Percentiles rank a stretch among this genome's conserved stretches.
These are phyloP conservation scores for Cyphomyrus plagiostoma DNA, from an alignment of 2,113 vertebrate species.

Conservation along the genomic window DNA sequence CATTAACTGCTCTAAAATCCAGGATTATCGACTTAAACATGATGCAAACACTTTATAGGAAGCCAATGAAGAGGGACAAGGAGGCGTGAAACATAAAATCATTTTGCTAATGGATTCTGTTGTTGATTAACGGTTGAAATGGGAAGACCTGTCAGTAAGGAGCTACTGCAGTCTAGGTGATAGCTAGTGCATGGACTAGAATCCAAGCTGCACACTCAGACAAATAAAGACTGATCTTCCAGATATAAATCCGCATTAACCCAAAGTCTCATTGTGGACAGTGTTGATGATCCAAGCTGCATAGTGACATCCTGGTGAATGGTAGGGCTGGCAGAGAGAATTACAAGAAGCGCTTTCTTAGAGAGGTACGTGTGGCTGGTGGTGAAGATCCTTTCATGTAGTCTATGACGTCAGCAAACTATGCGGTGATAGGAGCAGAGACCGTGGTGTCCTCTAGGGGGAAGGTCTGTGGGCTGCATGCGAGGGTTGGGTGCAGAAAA, in stretches of 20 bases:
- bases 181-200: not conserved
- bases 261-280: not conserved
- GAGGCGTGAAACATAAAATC: not conserved
- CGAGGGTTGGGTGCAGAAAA: not conserved
- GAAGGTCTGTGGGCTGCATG: not conserved
- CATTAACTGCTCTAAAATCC: not conserved
- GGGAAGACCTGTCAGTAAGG: not conserved
- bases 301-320: not conserved
- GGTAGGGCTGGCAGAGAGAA: not conserved
- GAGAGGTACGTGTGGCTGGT: not conserved
- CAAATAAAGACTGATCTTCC: not conserved
- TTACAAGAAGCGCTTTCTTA: not conserved
- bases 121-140: not conserved
- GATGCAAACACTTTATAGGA: not conserved
- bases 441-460: not conserved
- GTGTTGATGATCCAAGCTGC: not conserved
- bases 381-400: not conserved
- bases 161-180: not conserved
- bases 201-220: not conserved
- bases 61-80: not conserved
- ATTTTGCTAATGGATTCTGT: not conserved
- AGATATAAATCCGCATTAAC: not conserved
- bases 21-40: not conserved
- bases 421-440: not conserved
- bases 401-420: not conserved